Percentiles rank a stretch among this genome's conserved stretches.
phyloP scores from a whole-genome alignment of 92 coral and sea anemone genomes.

The Micromussa lordhowensis region DNA sequence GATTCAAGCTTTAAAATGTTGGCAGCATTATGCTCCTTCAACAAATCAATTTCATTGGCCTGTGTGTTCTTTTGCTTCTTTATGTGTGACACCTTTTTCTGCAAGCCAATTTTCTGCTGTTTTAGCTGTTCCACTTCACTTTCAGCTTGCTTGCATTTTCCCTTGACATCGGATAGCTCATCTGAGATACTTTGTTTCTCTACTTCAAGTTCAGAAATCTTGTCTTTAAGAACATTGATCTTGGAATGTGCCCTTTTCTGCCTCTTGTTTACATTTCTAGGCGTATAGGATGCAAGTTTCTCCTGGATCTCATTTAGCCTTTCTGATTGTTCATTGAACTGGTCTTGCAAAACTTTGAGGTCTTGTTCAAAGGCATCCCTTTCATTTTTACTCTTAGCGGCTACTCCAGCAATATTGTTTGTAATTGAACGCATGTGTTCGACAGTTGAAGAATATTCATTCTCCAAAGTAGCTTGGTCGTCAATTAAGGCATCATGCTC shows the following conservation, averaged over 20 bases:
- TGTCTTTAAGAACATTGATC: slow-evolving; percentile 42
- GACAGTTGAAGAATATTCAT: slow-evolving; percentile 58
- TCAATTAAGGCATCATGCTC: slow-evolving; percentile 47
- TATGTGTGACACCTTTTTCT: too few species aligned
- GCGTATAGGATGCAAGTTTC: slow-evolving; percentile 43
- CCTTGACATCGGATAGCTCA: slow-evolving; percentile 48
- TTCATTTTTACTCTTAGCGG: slow-evolving; percentile 41
- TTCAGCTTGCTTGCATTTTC: slow-evolving; percentile 28
- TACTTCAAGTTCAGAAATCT: slow-evolving; percentile 51
- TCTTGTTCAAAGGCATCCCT: slow-evolving; percentile 54
- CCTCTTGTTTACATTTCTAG: slow-evolving; percentile 47
- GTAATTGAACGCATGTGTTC: slow-evolving; percentile 52
- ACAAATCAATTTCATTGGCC: slow-evolving; percentile 23
- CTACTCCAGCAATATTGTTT: slow-evolving; percentile 51
- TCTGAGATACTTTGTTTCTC: slow-evolving; percentile 39
- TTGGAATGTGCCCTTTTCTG: slow-evolving; percentile 24
- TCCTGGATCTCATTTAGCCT: slow-evolving; percentile 45
- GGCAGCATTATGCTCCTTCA: slow-evolving; percentile 40
- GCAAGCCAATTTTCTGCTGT: too few species aligned
- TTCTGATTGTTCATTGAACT: slow-evolving; percentile 44
- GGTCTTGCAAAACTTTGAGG: slow-evolving; percentile 26
- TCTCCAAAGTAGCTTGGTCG: slow-evolving; percentile 51
- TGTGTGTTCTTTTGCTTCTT: too few species aligned
- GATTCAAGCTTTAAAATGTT: slow-evolving; percentile 41
- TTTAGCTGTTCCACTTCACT: too few species aligned